Base-by-base conservation (phyloP, 2,888 invertebrate genomes). In the Oconnorella tubifera region DNA sequence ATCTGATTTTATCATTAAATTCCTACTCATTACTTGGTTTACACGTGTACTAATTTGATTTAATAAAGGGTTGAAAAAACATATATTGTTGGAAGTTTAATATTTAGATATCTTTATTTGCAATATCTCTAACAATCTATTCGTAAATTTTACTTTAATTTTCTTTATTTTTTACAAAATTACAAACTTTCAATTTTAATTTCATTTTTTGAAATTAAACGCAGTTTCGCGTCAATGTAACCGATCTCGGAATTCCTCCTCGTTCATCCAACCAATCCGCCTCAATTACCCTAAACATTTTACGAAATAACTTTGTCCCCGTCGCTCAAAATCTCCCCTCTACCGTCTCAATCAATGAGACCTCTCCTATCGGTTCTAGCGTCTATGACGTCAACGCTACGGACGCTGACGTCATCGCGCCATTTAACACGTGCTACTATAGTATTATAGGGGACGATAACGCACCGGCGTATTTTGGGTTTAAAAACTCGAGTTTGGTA, bases 341-440 rank as follows among this genome's bases (percentile, higher is more conserved):
- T 59, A 62, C 60, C 61, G 69, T 65, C 23, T 63, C 48, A 19
- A 63, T 76, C 50, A 69, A 71, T 55, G 55, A 66, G 60, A 65
- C 61, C 27, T 32, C 49, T n/a, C 51, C 65, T 1, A 14, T 25
- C 32, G 60, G 56, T 6, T 27, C 53, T 23, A 51, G 25, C 58
- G 56, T 64, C 25, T 70, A 68, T 62, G 31, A 27, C 10, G 68
- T 70, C 14, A 64, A 66, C n/a, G 66, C 67, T 23, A 50, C 29
- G 3, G 71, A 71, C 49, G 48, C 10, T 6, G 68, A 68, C 48
- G 53, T 48, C 14, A 56, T 2, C 70, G 32, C 72, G 14, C 78
- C 78, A 10, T 76, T 72, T 69, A 77, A 76, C 63, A 62, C 59
- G 33, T 69, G 76, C n/a, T 70, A 65, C 19, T 76, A 74, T 66